phyloP scores from a whole-genome alignment of 2,888 invertebrate species.

The Brenthis daphne region DNA sequence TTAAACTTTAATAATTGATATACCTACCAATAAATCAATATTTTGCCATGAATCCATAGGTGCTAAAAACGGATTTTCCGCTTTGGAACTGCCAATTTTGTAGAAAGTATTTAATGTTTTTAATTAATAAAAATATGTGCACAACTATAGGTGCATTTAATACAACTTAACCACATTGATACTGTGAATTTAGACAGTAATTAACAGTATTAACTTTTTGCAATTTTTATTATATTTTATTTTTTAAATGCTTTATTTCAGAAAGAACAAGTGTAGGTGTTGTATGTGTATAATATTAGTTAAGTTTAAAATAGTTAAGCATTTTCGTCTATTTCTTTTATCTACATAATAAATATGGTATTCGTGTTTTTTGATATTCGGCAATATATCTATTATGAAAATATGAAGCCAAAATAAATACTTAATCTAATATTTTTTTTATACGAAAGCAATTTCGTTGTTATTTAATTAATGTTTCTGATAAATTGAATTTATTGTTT shows the following conservation, averaged over 20 bases:
- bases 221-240: constrained; percentile 5
- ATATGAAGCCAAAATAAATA: neutral
- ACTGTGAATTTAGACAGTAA: constrained; percentile 24
- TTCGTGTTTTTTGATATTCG: neutral
- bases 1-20: too few species aligned
- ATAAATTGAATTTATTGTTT: neutral
- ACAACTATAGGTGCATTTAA: constrained; percentile 24
- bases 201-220: constrained; percentile 29
- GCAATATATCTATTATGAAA: neutral
- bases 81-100: neutral
- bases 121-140: constrained; percentile 5
- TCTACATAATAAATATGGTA: neutral
- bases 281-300: neutral
- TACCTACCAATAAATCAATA: too few species aligned
- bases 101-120: neutral
- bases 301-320: neutral
- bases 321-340: neutral
- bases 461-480: too few species aligned
- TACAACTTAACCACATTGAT: constrained; percentile 14
- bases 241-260: neutral
- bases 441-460: neutral
- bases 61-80: neutral
- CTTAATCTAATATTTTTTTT: neutral
- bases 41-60: too few species aligned
- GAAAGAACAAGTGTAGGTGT: neutral